Evolutionary conservation across 2,113 vertebrate species (phyloP).

Genomic region (Nansenia antarctica): DNA sequence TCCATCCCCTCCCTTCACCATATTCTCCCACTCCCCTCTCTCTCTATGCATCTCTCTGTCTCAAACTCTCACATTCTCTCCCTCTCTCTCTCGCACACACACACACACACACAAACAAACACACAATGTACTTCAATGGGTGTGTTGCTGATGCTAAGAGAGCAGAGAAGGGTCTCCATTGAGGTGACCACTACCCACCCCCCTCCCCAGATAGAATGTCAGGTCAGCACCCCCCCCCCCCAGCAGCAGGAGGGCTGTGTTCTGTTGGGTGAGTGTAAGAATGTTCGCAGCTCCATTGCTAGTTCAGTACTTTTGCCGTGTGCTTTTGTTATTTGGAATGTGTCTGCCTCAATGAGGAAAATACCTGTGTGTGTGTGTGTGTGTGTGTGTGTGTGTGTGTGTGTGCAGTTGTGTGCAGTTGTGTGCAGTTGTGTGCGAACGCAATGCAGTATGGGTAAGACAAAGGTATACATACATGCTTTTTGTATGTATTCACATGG

Average conservation of each 20-base stretch:
- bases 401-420: background rate
- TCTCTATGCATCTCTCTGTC: background rate
- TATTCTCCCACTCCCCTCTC: too few species aligned
- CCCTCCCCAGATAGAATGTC: slow-evolving; percentile 41
- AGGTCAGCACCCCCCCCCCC: slow-evolving; percentile 50
- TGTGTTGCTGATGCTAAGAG: background rate
- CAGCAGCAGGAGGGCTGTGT: slow-evolving; percentile 14
- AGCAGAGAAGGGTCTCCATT: background rate
- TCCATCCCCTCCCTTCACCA: too few species aligned
- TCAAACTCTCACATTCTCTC: background rate
- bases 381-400: slow-evolving; percentile 10
- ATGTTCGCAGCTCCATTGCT: slow-evolving; percentile 38
- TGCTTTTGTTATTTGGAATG: slow-evolving; percentile 68
- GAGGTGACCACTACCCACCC: background rate
- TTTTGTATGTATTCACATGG: background rate
- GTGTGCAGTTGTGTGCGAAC: background rate
- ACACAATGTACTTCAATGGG: background rate
- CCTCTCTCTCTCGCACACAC: slow-evolving; percentile 5
- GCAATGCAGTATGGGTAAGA: background rate
- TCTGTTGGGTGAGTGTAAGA: slow-evolving; percentile 23
- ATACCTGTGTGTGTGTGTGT: slow-evolving; percentile 30
- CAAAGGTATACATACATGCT: background rate
- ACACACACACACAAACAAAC: background rate
- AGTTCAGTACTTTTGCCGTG: background rate
- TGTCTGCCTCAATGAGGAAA: slow-evolving; percentile 46